Percentiles rank a stretch among this genome's conserved stretches.
Evolutionary conservation across 1,140 invertebrate species (phyloP).

Genomic region (Sminthurinus signatus): DNA sequence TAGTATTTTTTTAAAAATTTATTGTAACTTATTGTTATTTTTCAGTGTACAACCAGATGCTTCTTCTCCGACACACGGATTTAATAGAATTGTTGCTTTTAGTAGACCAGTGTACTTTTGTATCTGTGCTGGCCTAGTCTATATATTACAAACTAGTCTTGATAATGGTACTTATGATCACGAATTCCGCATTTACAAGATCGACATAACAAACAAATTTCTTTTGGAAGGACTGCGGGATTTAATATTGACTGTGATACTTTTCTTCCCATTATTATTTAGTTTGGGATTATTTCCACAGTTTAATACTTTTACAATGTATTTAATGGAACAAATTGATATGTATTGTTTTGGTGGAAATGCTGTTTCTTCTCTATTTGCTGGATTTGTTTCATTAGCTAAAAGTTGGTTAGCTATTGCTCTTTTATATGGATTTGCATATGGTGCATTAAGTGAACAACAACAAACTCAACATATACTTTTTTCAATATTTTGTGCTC

Average conservation of each 20-base stretch:
- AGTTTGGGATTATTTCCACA: constrained; percentile 75
- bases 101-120: constrained; percentile 92
- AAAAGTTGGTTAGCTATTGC: constrained; percentile 72
- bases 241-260: constrained; percentile 67
- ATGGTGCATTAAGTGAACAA: constrained; percentile 67
- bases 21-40: too few species aligned
- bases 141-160: constrained; percentile 58
- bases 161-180: constrained; percentile 42
- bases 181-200: constrained; percentile 61
- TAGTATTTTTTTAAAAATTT: too few species aligned
- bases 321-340: constrained; percentile 64
- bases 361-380: constrained; percentile 79
- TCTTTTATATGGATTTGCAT: constrained; percentile 82
- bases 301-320: constrained; percentile 53
- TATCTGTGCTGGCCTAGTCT: constrained; percentile 67
- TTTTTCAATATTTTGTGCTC: constrained; percentile 90
- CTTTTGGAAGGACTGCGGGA: constrained; percentile 64
- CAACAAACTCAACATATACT: constrained; percentile 83
- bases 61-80: constrained; percentile 95
- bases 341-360: constrained; percentile 97
- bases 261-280: constrained; percentile 87
- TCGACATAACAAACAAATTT: constrained; percentile 62
- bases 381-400: constrained; percentile 75
- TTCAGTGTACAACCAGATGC: constrained; percentile 99
- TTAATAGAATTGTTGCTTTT: constrained; percentile 92